Conservation (phyloP, 2,797 vertebrate genomes). For the Pipistrellus pygmaeus region DNA sequence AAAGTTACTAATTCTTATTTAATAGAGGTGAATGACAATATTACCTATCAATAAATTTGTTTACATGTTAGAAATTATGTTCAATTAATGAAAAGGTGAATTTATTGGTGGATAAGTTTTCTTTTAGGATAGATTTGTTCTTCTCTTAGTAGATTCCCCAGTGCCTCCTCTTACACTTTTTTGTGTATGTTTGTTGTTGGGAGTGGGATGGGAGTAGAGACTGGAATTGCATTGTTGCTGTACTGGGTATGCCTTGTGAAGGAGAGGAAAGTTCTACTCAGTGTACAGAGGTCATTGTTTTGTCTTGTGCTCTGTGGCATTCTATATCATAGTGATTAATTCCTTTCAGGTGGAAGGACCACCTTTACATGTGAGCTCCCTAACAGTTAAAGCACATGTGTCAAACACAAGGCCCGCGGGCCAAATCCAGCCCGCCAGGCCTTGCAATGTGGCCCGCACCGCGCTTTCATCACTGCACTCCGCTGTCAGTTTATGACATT, state of each 20-base stretch:
- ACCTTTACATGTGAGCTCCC: background rate
- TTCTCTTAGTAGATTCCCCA: fast-evolving
- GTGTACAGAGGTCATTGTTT: background rate
- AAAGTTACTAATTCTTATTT: constrained; percentile 18
- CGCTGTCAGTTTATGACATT: no score
- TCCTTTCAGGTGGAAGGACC: background rate
- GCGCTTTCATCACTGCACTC: no score
- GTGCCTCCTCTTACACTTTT: background rate
- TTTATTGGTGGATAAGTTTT: background rate
- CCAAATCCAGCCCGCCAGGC: no score
- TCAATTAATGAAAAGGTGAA: background rate
- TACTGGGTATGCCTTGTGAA: fast-evolving
- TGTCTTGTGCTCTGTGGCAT: background rate
- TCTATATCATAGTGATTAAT: background rate
- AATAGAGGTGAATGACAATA: background rate
- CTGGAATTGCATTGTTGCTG: background rate
- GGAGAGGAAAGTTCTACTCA: background rate
- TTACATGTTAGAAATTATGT: background rate
- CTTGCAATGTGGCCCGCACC: no score
- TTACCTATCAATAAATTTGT: background rate
- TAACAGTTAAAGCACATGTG: background rate
- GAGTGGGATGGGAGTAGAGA: background rate
- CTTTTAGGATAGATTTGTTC: background rate
- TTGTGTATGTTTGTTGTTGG: background rate
- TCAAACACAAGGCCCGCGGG: no score